Evolutionary conservation across 2,888 invertebrate genomes (phyloP).

Genomic region (Noctua comes): DNA sequence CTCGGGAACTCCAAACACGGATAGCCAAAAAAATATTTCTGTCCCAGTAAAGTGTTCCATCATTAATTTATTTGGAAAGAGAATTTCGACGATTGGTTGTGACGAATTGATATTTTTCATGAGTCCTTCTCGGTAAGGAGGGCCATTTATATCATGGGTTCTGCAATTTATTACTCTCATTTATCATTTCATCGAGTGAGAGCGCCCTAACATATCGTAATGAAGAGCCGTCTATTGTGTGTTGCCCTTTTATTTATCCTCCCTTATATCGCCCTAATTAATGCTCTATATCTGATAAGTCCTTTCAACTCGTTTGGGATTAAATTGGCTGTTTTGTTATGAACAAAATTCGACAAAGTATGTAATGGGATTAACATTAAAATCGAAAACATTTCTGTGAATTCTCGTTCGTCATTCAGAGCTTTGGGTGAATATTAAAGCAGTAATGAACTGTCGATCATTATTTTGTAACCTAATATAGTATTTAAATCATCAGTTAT

Average conservation of each 20-base stretch:
- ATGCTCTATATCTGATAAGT: conserved; percentile 44
- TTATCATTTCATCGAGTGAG: conserved; percentile 85
- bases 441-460: conserved; percentile 39
- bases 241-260: conserved; percentile 65
- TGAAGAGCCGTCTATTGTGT: conserved; percentile 64
- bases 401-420: conserved; percentile 30
- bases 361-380: conserved; percentile 5
- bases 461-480: conserved; percentile 2
- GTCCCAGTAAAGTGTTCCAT: conserved; percentile 71
- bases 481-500: conserved; percentile 5
- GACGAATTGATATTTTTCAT: conserved; percentile 87
- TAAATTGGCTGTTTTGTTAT: conserved; percentile 25
- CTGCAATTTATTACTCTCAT: conserved; percentile 85
- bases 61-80: conserved; percentile 76
- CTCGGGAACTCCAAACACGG: conserved; percentile 69
- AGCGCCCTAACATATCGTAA: conserved; percentile 68
- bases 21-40: conserved; percentile 70
- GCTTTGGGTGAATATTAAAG: background rate
- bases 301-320: conserved; percentile 42
- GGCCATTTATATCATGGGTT: conserved; percentile 81
- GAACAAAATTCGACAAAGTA: conserved; percentile 19
- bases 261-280: conserved; percentile 57
- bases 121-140: conserved; percentile 79
- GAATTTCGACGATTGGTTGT: conserved; percentile 76
- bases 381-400: conserved; percentile 22